Evolutionary conservation across 2,113 vertebrate species (phyloP).

Genomic region (Lonchura striata): DNA sequence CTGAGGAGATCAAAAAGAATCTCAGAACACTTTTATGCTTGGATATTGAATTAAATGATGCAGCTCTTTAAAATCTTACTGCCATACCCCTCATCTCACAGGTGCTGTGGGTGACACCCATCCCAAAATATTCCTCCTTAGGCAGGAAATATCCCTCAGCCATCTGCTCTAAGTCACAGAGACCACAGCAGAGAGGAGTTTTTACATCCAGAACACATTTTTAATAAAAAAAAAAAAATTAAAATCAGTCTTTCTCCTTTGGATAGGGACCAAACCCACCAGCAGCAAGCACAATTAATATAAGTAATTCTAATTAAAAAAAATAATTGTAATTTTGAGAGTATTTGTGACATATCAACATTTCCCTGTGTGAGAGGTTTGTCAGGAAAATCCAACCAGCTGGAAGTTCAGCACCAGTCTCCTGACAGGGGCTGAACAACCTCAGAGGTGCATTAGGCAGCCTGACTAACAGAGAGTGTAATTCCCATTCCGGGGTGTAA

Average conservation of each 20-base stretch:
- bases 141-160: neutral
- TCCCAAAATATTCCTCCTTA: neutral
- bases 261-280: neutral
- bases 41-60: neutral
- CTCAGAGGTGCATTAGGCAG: neutral
- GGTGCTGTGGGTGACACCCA: neutral
- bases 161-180: neutral
- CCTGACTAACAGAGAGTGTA: neutral
- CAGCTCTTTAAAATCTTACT: neutral
- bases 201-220: neutral
- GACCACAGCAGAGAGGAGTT: neutral
- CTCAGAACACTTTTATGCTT: neutral
- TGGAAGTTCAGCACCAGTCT: neutral
- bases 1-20: neutral
- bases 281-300: neutral
- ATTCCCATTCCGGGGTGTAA: neutral
- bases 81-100: neutral
- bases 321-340: neutral
- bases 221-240: neutral
- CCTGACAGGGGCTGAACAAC: neutral
- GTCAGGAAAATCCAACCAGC: neutral
- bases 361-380: neutral
- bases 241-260: neutral
- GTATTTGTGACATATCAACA: neutral
- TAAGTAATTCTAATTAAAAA: rapidly evolving